phyloP scores from a whole-genome alignment of 2,113 vertebrate species.

The Xenopus laevis region DNA sequence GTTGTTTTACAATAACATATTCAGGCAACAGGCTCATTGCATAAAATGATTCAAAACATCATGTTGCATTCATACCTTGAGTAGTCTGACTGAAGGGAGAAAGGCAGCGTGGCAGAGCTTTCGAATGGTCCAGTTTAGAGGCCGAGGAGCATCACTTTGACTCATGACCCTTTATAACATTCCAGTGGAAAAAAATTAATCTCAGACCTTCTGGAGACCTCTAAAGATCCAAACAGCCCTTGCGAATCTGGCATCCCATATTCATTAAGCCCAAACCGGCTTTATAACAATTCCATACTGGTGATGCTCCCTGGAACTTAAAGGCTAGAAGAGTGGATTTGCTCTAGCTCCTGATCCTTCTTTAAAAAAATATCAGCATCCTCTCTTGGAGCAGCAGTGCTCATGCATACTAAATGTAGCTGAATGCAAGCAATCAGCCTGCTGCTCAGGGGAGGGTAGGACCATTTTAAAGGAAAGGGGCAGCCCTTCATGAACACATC shows the following conservation, averaged over 20 bases:
- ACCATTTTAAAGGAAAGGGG: constrained; percentile 57
- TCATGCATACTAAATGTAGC: constrained; percentile 64
- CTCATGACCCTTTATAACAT: constrained; percentile 79
- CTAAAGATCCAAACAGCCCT: constrained; percentile 51
- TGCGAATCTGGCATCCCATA: constrained; percentile 54
- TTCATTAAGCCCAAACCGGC: constrained; percentile 54
- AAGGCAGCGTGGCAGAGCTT: constrained; percentile 98
- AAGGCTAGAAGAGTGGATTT: constrained; percentile 43
- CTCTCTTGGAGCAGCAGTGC: constrained; percentile 54
- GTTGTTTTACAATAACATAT: background rate
- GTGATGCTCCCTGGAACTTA: constrained; percentile 55
- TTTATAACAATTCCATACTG: constrained; percentile 53
- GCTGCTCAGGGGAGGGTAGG: constrained; percentile 61
- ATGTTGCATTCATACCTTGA: constrained; percentile 80
- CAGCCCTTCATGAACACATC: constrained; percentile 53
- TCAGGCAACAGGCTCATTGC: background rate
- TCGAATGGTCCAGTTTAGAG: constrained; percentile 97
- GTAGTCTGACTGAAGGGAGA: constrained; percentile 92
- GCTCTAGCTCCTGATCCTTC: constrained; percentile 57
- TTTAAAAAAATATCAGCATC: constrained; percentile 49
- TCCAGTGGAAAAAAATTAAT: constrained; percentile 50
- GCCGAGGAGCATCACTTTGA: constrained; percentile 90
- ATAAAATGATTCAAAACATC: constrained; percentile 14
- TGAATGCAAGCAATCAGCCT: constrained; percentile 58
- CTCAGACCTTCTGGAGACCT: constrained; percentile 42